These are phyloP conservation scores for Coelinius sp. DNA, from an alignment of 2,888 invertebrate genomes.

Conservation along the genomic window DNA sequence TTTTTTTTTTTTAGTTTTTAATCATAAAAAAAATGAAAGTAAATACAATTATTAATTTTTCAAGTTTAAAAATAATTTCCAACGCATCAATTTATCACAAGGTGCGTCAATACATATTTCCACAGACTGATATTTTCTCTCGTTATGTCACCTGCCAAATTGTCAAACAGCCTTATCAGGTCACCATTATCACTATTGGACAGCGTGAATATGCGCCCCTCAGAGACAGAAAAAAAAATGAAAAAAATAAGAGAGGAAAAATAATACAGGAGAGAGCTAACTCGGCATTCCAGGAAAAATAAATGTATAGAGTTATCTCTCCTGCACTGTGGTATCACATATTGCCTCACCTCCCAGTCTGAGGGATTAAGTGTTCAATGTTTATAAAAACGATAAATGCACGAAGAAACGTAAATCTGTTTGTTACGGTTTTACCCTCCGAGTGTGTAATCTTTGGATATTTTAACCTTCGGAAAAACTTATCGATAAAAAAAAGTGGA, in stretches of 20 bases:
- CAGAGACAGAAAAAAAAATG: neutral
- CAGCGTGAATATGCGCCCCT: neutral
- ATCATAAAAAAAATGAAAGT: too few species aligned
- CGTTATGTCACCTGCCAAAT: constrained; percentile 23
- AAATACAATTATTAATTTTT: too few species aligned
- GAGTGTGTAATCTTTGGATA: constrained; percentile 9
- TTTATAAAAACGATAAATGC: constrained; percentile 45
- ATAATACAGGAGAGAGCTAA: neutral
- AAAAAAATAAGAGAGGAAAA: neutral
- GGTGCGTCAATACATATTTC: constrained; percentile 19
- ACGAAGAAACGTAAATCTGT: constrained; percentile 39
- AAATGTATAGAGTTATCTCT: constrained; percentile 11
- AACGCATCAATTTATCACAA: constrained; percentile 18
- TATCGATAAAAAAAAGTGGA: neutral
- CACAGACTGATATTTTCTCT: neutral
- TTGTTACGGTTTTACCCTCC: constrained; percentile 42
- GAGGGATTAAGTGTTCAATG: constrained; percentile 17
- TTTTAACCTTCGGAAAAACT: constrained; percentile 15
- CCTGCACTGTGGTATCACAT: constrained; percentile 10
- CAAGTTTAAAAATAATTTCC: too few species aligned
- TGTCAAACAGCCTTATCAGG: constrained; percentile 7
- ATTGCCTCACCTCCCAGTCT: constrained; percentile 15
- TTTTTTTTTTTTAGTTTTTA: too few species aligned
- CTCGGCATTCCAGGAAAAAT: neutral
- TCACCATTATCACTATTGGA: neutral